phyloP scores from a whole-genome alignment of 2,113 vertebrate genomes.

The Tauraco erythrolophus region DNA sequence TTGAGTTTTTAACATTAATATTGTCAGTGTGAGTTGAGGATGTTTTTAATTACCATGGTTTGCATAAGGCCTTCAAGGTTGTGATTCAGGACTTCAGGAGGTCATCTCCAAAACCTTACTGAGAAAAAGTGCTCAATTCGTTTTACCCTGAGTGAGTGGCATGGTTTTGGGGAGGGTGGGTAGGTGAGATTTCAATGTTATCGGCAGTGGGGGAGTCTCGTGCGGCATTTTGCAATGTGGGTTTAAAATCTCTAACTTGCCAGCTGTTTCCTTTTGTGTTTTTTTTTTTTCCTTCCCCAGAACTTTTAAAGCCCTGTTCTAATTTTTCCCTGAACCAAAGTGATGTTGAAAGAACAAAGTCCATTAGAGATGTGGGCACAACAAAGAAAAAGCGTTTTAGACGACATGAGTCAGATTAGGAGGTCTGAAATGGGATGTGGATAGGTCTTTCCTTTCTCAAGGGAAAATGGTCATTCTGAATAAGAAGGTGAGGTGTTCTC shows the following conservation, averaged over 20 bases:
- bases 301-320: background rate
- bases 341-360: background rate
- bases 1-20: background rate
- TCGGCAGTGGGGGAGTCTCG: background rate
- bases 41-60: background rate
- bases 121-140: background rate
- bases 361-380: background rate
- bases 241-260: conserved; percentile 24
- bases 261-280: background rate
- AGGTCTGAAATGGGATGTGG: background rate
- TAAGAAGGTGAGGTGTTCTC: background rate
- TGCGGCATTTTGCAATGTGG: background rate
- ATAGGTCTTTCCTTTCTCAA: background rate
- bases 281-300: background rate
- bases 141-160: background rate
- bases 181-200: background rate
- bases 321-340: background rate
- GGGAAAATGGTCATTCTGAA: background rate
- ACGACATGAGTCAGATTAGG: background rate
- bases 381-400: background rate
- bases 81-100: background rate
- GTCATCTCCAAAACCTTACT: background rate
- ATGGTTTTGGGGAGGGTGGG: background rate
- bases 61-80: background rate
- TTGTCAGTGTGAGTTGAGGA: background rate